Evolutionary conservation across 2,113 vertebrate genomes (phyloP), one percentile per base, ranked within the genome.

Genomic region (Euleptes europaea): DNA sequence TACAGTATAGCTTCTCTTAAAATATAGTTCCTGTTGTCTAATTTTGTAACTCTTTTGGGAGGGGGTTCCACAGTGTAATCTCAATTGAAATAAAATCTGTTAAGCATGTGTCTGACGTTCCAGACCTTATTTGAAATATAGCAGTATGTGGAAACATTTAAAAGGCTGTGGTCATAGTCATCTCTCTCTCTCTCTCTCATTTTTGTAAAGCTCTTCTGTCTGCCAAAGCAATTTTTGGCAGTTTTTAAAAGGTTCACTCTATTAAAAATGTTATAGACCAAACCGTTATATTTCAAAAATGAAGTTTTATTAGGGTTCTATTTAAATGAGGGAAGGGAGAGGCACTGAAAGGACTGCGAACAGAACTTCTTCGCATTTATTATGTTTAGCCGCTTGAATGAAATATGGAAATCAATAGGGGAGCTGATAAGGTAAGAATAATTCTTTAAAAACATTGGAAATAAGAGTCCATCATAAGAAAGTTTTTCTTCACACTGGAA

Each of bases 131-230:
- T 94, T 90, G 90, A 94, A 95, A 96, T 91, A 86, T 88, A 94
- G 93, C 92, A 94, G 84, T 96, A 93, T 96, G 95, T 95, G 95
- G 95, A 95, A 96, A 93, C 90, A 91, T 90, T 97, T 95, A 94
- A 84, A 94, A 95, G 94, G 95, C 93, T 90, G 84, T 92, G 92
- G 94, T 94, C 89, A 94, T 90, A 83, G 86, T 75, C 31, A 35
- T 63, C 31, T 12, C 63, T 3, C 44, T 78, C n/a, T 40, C 67
- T 57, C 38, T 66, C 23, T 80, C 70, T 60, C 21, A 11, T 26
- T 84, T 84, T 87, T 74, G 69, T 69, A 91, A 92, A 93, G 91
- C 92, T 95, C 93, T 94, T 92, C 87, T 91, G 92, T 95, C 93
- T 96, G 94, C 95, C 95, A 96, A 96, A 93, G 95, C 86, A 92